Conservation (phyloP, 2,888 invertebrate genomes). For the Colletes collaris region DNA sequence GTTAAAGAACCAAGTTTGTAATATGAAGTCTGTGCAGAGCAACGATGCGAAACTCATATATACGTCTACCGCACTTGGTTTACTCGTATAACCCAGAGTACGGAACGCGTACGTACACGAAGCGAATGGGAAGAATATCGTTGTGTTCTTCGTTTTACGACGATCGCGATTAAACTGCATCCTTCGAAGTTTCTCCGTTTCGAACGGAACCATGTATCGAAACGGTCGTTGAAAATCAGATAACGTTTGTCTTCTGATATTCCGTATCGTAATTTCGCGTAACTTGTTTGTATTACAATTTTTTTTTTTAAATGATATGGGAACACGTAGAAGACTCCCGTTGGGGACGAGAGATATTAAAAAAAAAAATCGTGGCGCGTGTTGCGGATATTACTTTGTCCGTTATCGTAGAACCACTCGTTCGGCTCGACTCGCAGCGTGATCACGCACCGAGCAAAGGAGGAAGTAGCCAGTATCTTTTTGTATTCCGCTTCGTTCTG, state of each 20-base stretch:
- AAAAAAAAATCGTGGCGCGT: conserved; percentile 18
- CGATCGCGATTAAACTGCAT: background rate
- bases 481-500: conserved; percentile 75
- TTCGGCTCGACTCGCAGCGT: conserved; percentile 3
- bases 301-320: background rate
- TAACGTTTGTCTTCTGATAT: too few species aligned
- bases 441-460: conserved; percentile 48
- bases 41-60: conserved; percentile 14
- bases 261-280: too few species aligned
- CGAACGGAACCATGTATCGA: too few species aligned
- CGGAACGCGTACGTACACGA: background rate
- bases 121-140: background rate
- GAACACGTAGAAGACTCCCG: background rate
- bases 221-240: too few species aligned
- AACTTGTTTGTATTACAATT: too few species aligned
- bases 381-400: conserved; percentile 28
- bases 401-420: conserved; percentile 24
- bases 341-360: conserved; percentile 3
- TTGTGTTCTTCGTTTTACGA: background rate
- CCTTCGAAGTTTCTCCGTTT: too few species aligned
- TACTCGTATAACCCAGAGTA: background rate
- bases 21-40: background rate
- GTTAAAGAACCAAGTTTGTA: background rate
- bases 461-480: conserved; percentile 71
- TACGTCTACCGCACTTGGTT: conserved; percentile 16